phyloP scores from a whole-genome alignment of 2,113 vertebrate genomes.

The Haemorhous mexicanus region DNA sequence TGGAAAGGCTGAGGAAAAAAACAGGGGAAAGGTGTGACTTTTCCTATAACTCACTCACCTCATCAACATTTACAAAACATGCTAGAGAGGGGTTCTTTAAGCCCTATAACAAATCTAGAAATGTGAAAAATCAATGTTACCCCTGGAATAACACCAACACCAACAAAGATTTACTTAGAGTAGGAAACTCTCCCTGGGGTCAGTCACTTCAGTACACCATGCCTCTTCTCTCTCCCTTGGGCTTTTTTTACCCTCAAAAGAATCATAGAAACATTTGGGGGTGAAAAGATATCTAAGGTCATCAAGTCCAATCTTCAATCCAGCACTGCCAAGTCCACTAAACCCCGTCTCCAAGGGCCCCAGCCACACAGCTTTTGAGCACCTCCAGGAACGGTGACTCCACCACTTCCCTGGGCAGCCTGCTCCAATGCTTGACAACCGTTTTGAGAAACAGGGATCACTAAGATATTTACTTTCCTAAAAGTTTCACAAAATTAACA shows the following conservation, averaged over 20 bases:
- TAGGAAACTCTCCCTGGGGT: background rate
- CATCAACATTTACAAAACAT: background rate
- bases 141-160: background rate
- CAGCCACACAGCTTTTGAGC: fast-evolving
- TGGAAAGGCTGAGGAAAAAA: background rate
- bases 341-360: background rate
- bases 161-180: background rate
- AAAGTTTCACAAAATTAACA: background rate
- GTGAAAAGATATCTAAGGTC: background rate
- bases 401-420: background rate
- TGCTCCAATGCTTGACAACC: background rate
- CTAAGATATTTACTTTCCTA: background rate
- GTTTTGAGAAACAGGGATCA: background rate
- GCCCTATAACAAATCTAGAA: background rate
- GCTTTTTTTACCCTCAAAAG: background rate
- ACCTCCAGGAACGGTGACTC: background rate
- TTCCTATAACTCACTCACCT: background rate
- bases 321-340: background rate
- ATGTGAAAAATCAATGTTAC: background rate
- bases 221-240: background rate
- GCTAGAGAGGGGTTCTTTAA: background rate
- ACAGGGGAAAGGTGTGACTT: fast-evolving
- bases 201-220: background rate
- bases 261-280: background rate
- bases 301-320: background rate